phyloP scores from a whole-genome alignment of 2,113 vertebrate species.

The Hepsetus odoe region DNA sequence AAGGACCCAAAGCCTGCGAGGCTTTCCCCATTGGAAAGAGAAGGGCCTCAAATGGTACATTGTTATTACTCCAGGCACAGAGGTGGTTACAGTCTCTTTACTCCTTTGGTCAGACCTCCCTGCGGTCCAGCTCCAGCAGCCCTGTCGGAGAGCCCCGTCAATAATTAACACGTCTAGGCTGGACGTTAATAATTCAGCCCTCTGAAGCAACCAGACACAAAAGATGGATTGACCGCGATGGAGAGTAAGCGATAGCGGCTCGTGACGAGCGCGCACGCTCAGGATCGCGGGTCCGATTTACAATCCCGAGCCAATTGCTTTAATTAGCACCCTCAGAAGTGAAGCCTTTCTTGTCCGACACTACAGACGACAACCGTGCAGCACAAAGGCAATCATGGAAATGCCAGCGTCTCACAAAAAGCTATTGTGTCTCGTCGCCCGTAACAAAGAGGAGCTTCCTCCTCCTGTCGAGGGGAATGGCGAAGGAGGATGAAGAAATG shows the following conservation, averaged over 20 bases:
- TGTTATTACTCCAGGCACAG: constrained; percentile 15
- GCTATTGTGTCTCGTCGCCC: not conserved
- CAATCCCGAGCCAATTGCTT: constrained; percentile 33
- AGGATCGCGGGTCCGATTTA: not conserved
- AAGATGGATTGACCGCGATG: constrained; percentile 23
- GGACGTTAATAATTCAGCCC: constrained; percentile 43
- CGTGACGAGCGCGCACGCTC: not conserved
- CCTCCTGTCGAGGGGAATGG: constrained; percentile 1
- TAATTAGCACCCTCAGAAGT: constrained; percentile 18
- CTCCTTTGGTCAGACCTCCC: not conserved
- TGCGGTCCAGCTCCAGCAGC: not conserved
- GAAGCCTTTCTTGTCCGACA: constrained; percentile 1
- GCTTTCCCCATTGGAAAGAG: constrained; percentile 44
- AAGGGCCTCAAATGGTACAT: not conserved
- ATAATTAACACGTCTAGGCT: constrained; percentile 40
- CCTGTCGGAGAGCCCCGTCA: not conserved
- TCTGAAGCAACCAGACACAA: constrained; percentile 35
- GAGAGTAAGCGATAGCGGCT: not conserved
- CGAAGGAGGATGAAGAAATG: constrained; percentile 30
- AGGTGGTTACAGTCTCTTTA: not conserved
- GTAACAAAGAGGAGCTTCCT: not conserved
- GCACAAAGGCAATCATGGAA: constrained; percentile 4
- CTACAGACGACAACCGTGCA: constrained; percentile 1
- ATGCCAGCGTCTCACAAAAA: constrained; percentile 21
- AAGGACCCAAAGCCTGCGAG: not conserved